phyloP scores from a whole-genome alignment of 2,888 invertebrate genomes.

The Halocaridina rubra region DNA sequence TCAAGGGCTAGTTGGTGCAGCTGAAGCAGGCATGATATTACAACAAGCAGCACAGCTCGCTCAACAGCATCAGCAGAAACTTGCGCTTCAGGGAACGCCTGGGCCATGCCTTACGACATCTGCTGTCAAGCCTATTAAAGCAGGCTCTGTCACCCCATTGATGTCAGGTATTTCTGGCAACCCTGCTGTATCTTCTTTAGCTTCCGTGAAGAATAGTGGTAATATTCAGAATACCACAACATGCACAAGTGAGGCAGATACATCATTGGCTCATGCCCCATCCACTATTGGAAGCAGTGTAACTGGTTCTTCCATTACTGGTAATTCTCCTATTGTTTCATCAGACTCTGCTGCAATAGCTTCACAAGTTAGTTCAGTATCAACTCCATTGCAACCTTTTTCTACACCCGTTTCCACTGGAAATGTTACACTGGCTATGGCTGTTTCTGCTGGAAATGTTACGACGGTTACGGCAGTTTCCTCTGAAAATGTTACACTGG shows the following conservation, averaged over 20 bases:
- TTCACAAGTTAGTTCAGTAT: too few species aligned
- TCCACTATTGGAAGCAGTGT: too few species aligned
- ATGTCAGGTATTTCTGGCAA: conserved; percentile 19
- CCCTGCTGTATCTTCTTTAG: background rate
- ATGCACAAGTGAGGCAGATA: background rate
- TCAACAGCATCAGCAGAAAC: conserved; percentile 59
- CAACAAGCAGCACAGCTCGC: conserved; percentile 63
- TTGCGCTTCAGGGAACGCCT: conserved; percentile 46
- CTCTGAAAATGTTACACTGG: too few species aligned
- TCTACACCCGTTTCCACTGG: too few species aligned
- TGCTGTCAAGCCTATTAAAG: conserved; percentile 56
- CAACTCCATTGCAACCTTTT: too few species aligned
- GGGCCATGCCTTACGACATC: conserved; percentile 24
- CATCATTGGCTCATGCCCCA: too few species aligned
- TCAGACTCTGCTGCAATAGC: too few species aligned
- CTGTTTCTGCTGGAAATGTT: too few species aligned
- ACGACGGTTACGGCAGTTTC: too few species aligned
- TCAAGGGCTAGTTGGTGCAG: conserved; percentile 62
- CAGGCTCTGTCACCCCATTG: conserved; percentile 29
- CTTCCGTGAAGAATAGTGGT: background rate
- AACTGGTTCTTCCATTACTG: too few species aligned
- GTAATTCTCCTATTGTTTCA: too few species aligned
- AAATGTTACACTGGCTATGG: too few species aligned
- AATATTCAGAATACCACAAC: background rate
- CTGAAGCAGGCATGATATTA: conserved; percentile 61